A percentile compares a stretch with the other conserved stretches of the same genome.
Evolutionary conservation across 1,140 invertebrate genomes (phyloP).

Genomic region (Pseudomyrmex gracilis): DNA sequence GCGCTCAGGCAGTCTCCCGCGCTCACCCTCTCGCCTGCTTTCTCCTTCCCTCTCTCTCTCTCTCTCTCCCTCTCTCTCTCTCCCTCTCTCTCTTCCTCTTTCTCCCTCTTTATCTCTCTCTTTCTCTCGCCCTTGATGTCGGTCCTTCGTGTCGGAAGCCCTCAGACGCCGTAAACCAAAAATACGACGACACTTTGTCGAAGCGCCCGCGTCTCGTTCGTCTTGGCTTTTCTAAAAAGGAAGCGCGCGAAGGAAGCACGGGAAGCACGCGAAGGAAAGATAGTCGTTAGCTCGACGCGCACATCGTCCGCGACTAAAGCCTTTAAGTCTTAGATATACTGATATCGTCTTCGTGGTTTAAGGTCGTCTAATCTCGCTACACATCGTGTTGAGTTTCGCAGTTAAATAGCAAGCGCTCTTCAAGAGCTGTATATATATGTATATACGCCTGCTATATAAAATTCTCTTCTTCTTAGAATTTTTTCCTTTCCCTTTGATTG

Average conservation of each 20-base stretch:
- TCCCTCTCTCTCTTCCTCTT: too few relatives aligned
- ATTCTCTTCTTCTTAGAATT: not conserved
- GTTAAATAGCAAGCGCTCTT: slow-evolving; percentile 2
- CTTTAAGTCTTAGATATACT: slow-evolving; percentile 54
- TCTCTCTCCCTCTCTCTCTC: slow-evolving; percentile 1
- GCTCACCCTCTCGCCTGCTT: slow-evolving; percentile 13
- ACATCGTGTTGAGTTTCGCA: slow-evolving; percentile 23
- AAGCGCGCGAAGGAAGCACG: not conserved
- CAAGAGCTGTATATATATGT: not conserved
- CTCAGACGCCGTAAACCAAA: slow-evolving; percentile 79
- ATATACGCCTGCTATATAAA: not conserved
- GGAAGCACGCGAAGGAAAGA: slow-evolving; percentile 1
- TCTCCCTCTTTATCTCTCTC: too few relatives aligned
- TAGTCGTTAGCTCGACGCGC: slow-evolving; percentile 46
- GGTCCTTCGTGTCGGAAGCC: slow-evolving; percentile 60
- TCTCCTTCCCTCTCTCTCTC: slow-evolving; percentile 27
- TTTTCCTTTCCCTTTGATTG: not conserved
- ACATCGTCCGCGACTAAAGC: slow-evolving; percentile 36
- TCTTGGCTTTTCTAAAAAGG: slow-evolving; percentile 57
- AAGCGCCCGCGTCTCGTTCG: slow-evolving; percentile 63
- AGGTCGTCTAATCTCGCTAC: slow-evolving; percentile 45
- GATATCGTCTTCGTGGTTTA: slow-evolving; percentile 54
- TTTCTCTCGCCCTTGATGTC: slow-evolving; percentile 21
- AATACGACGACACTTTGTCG: slow-evolving; percentile 79
- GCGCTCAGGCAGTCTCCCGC: slow-evolving; percentile 73